Base-by-base conservation (phyloP, 2,888 invertebrate genomes). In the Panopea generosa region DNA sequence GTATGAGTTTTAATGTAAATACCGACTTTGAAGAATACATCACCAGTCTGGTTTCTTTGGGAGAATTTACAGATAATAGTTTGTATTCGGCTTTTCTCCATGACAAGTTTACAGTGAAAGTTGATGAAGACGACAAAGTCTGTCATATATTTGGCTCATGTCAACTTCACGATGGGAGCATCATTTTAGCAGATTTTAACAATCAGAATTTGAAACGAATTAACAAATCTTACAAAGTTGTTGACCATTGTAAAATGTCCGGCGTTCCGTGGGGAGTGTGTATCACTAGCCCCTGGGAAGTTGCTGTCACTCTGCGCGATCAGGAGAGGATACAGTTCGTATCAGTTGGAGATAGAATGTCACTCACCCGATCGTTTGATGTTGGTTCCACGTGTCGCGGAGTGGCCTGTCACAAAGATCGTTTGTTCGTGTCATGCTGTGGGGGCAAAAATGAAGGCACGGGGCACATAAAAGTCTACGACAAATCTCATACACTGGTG, bases 181-280 rank as follows among this genome's bases (percentile, higher is more conserved):
- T 33, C 11, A 4, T 33, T 11, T 7, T 33, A 7, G 11, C 11
- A 33, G 33, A 33, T 11, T 7, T 7, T 4, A 33, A 4, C 33
- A 33, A 33, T 33, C 4, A 33, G 4, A 33, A 33, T 4, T 33
- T 33, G 11, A 33, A 33, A 11, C 4, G 33, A 11, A 4, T 33
- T 33, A 11, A 33, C 11, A 33, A 4, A 33, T 33, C 33, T 33
- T 33, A 33, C 33, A 11, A 4, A 4, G 33, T 33, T 4, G 4
- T 11, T 7, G 33, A 33, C 33, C 4, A 11, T 11, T 40, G 18
- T 6, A 7, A 40, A 20, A 57, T 40, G 18, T 24, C 57, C 4
- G 57, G 57, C 7, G 43, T 1, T 11, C 57, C 57, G 1, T 40
- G 56, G 56, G 56, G 56, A 20, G 38, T 56, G 14, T 56, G 56